phyloP scores from a whole-genome alignment of 2,113 vertebrate species.

The Boulengeromyrus knoepffleri region DNA sequence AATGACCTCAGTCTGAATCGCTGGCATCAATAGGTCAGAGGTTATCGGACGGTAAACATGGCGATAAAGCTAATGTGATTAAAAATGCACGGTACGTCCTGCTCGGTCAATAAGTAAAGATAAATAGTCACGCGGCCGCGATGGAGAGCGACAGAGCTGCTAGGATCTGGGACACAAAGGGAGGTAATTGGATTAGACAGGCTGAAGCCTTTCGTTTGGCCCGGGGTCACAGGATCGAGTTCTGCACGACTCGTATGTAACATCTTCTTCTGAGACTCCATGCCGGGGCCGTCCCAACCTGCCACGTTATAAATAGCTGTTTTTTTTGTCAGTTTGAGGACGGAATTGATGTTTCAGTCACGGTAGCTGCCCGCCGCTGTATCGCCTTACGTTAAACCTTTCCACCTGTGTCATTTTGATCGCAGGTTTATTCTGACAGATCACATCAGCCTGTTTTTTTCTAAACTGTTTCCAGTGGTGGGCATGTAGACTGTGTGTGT shows the following conservation, averaged over 20 bases:
- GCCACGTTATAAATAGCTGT: not conserved
- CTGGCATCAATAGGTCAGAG: conserved; percentile 56
- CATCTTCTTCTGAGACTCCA: not conserved
- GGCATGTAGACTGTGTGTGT: not conserved
- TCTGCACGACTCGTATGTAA: not conserved
- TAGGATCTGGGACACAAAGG: not conserved
- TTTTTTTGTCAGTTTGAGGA: not conserved
- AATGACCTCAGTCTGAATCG: conserved; percentile 47
- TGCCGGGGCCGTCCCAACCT: not conserved
- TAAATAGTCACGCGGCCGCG: not conserved
- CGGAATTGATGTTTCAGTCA: not conserved
- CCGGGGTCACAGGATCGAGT: not conserved
- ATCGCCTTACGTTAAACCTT: not conserved
- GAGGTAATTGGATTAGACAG: conserved; percentile 12
- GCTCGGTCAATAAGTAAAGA: conserved; percentile 36
- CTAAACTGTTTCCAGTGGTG: not conserved
- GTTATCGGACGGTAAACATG: conserved; percentile 56
- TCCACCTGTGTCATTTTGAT: not conserved
- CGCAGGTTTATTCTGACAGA: not conserved
- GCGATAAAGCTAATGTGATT: conserved; percentile 57
- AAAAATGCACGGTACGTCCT: conserved; percentile 42
- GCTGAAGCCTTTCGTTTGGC: not conserved
- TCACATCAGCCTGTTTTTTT: not conserved
- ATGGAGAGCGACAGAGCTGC: not conserved
- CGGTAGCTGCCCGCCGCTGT: not conserved